Conservation (phyloP, 2,113 vertebrate genomes). For the Platysternon megacephalum region DNA sequence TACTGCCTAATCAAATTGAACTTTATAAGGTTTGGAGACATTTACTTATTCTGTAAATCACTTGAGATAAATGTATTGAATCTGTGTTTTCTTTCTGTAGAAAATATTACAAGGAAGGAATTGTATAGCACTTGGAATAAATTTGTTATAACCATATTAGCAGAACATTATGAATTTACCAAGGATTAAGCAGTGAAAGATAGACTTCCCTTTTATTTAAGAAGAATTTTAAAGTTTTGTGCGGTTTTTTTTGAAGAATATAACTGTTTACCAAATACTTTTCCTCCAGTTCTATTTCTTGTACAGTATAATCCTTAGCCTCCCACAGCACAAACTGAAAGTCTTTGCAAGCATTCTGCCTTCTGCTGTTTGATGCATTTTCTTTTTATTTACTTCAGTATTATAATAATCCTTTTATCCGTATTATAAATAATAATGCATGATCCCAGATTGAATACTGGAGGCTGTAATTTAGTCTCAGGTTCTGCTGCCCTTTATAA, state of each 20-base stretch:
- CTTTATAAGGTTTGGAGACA: background rate
- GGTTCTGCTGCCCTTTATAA: constrained; percentile 48
- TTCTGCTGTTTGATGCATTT: constrained; percentile 40
- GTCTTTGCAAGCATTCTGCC: constrained; percentile 14
- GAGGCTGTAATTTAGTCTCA: constrained; percentile 39
- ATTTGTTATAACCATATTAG: background rate
- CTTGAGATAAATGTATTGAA: background rate
- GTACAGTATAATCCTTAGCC: background rate
- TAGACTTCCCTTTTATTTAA: constrained; percentile 12
- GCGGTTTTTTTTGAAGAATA: background rate
- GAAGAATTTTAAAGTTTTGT: background rate
- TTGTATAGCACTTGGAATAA: background rate
- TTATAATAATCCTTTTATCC: constrained; percentile 62
- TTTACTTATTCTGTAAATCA: background rate
- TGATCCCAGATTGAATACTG: constrained; percentile 33
- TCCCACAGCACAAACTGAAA: constrained; percentile 9
- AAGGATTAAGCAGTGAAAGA: background rate
- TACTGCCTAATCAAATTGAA: background rate
- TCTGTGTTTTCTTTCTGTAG: background rate
- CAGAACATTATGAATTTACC: background rate
- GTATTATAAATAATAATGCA: background rate
- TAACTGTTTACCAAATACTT: constrained; percentile 19
- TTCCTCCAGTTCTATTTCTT: constrained; percentile 5
- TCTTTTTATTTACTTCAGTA: constrained; percentile 52
- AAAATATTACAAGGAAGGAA: background rate